Conservation (phyloP, 2,888 invertebrate species). For the Ypsolopha sequella region DNA sequence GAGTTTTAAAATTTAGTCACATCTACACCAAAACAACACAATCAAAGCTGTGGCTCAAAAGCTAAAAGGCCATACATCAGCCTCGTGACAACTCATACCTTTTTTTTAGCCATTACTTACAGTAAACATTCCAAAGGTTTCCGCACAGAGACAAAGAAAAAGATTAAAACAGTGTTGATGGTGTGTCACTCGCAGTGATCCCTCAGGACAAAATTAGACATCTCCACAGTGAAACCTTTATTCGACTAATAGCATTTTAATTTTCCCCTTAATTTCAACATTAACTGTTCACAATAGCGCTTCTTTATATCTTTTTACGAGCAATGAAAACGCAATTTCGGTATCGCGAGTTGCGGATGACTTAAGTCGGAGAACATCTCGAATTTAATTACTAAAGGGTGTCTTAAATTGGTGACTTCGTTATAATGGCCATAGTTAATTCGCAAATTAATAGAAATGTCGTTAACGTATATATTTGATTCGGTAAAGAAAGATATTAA, state of each 20-base stretch:
- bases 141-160: too few relatives aligned
- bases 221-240: too few relatives aligned
- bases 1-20: too few relatives aligned
- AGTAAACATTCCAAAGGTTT: neutral
- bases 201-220: too few relatives aligned
- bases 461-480: neutral
- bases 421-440: conserved; percentile 54
- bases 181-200: too few relatives aligned
- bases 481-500: neutral
- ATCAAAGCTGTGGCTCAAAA: too few relatives aligned
- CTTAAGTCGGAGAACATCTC: conserved; percentile 61
- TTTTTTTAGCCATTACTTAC: neutral
- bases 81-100: neutral
- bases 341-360: conserved; percentile 58
- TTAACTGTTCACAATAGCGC: conserved; percentile 23
- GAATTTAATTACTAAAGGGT: conserved; percentile 62
- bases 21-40: too few relatives aligned
- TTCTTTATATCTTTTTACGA: conserved; percentile 36
- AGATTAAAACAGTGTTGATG: too few relatives aligned
- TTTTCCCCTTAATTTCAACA: neutral
- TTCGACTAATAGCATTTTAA: neutral
- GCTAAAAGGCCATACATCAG: too few relatives aligned
- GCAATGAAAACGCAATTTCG: conserved; percentile 57
- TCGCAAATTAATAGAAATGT: conserved; percentile 54
- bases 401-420: conserved; percentile 57